These are phyloP conservation scores for Liparis tanakae DNA, from an alignment of 2,797 vertebrate species.

Conservation along the genomic window DNA sequence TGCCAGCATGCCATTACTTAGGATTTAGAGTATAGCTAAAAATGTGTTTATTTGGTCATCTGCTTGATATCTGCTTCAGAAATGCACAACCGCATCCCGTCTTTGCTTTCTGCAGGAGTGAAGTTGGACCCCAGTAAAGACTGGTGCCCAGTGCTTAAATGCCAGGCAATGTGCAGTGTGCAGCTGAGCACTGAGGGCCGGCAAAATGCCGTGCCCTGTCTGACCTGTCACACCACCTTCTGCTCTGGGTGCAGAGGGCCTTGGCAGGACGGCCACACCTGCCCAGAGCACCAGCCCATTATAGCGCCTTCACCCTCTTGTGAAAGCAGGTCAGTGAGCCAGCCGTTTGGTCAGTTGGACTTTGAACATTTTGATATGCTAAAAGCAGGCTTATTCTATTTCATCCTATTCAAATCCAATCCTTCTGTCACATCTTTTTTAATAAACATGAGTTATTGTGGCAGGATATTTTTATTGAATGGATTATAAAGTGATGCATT, in stretches of 20 bases:
- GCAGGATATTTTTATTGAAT: conserved; percentile 18
- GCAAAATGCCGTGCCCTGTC: conserved; percentile 85
- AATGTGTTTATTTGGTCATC: too few species aligned
- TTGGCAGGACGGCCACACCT: conserved; percentile 85
- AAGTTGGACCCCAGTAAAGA: conserved; percentile 91
- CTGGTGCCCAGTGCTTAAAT: conserved; percentile 92
- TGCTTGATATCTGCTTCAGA: background rate
- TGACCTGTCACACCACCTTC: conserved; percentile 85
- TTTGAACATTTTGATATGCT: conserved; percentile 25
- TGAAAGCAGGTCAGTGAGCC: conserved; percentile 87
- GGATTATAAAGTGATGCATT: conserved; percentile 15
- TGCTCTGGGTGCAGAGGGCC: conserved; percentile 89
- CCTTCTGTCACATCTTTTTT: too few species aligned
- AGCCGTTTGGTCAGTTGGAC: conserved; percentile 20
- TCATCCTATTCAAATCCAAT: background rate
- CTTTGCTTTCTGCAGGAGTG: conserved; percentile 83
- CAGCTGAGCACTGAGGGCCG: conserved; percentile 71
- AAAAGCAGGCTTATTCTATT: conserved; percentile 10
- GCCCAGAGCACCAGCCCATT: conserved; percentile 82
- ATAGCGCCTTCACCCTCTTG: conserved; percentile 62
- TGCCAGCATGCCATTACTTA: background rate
- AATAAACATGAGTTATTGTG: too few species aligned
- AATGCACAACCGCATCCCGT: background rate
- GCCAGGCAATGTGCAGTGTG: conserved; percentile 90
- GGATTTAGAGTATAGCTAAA: background rate